Base-by-base conservation (phyloP, 1,140 invertebrate species). In the Psix sp. region DNA sequence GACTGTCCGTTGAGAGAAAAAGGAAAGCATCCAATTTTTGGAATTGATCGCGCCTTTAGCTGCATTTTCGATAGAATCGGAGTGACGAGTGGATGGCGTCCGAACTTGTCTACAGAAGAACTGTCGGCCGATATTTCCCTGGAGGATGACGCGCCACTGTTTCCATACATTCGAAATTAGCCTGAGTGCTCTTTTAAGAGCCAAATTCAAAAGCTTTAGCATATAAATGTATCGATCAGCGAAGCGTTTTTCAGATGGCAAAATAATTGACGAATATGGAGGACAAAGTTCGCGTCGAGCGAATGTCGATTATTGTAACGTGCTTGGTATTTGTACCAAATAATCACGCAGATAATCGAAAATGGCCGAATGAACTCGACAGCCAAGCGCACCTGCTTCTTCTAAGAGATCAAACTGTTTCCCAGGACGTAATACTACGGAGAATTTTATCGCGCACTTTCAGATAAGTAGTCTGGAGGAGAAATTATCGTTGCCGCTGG, bases 81-180 rank as follows among this genome's bases (percentile, higher is more conserved):
- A 60, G 40, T 38, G 45, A 59, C 54, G 29, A 68, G 56, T 51
- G 24, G 9, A 43, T 16, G 1, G 6, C 54, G 35, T 56, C 18
- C 24, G 36, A 56, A 43, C 51, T 63, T 63, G 46, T 39, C 21
- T n/a, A 18, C 24, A 13, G 16, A 43, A 42, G 65, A 68, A 59
- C 56, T 36, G 63, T 31, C 56, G 33, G 13, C 16, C 49, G 38
- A 71, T 71, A 63, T 71, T 63, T 71, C 67, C 67, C 67, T 17
- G 11, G 67, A 63, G 57, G 46, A 43, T 39, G 31, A 54, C 52
- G 36, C 45, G 20, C 38, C 31, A 26, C 56, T 54, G 33, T 54
- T 71, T 71, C 57, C 43, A 71, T 63, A 57, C 36, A 71, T 71
- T 46, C 15, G 46, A 63, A 62, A 71, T 71, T 71, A 62, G 63